phyloP scores from a whole-genome alignment of 2,797 vertebrate species.

The Smutsia gigantea region DNA sequence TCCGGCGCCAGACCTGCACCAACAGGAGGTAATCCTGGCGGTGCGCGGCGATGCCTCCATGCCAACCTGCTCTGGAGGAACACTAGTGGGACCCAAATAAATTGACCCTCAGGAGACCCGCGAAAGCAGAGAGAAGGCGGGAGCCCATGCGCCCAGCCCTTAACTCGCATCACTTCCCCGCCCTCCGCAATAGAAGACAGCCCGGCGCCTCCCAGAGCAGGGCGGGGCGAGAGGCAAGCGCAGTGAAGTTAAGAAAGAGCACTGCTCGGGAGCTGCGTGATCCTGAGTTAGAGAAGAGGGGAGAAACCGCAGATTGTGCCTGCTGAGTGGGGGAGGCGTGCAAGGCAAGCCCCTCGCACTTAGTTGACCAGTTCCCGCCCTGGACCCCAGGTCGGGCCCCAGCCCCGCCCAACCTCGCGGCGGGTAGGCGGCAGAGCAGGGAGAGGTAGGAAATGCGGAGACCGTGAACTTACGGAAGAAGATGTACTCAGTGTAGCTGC shows the following conservation, averaged over 20 bases:
- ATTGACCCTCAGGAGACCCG: not conserved
- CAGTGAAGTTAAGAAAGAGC: not conserved
- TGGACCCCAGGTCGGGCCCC: fast-evolving
- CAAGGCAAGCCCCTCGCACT: not conserved
- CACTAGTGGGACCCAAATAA: not conserved
- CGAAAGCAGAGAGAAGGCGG: fast-evolving
- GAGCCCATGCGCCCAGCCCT: fast-evolving
- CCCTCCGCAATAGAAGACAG: fast-evolving
- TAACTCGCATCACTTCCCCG: not conserved
- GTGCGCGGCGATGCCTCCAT: too few relatives aligned
- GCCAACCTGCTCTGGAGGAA: not conserved
- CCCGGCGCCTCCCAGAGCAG: too few relatives aligned
- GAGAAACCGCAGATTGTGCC: fast-evolving
- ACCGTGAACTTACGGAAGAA: constrained; percentile 91
- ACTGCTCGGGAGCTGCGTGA: too few relatives aligned
- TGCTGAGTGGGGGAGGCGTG: not conserved
- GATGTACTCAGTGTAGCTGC: constrained; percentile 95
- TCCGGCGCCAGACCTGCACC: not conserved
- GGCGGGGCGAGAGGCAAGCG: not conserved
- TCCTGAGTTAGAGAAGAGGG: fast-evolving
- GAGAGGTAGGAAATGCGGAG: fast-evolving
- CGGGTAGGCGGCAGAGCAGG: fast-evolving
- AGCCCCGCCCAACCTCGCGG: fast-evolving
- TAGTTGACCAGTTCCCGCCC: not conserved
- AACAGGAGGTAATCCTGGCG: fast-evolving